phyloP scores from a whole-genome alignment of 2,888 invertebrate genomes.

The Cheilosia grossa region DNA sequence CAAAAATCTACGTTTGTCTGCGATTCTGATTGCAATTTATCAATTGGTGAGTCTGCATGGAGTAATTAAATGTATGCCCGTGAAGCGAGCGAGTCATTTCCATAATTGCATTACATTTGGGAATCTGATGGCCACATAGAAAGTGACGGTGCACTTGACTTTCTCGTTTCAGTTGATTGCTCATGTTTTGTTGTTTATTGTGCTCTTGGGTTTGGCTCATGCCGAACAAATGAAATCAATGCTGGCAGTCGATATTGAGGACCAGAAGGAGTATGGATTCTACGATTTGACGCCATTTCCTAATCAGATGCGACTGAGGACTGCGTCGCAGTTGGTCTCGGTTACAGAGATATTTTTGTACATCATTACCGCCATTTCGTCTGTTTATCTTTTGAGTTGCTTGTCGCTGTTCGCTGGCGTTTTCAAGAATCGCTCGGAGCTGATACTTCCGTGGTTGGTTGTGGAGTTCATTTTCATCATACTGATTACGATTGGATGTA shows the following conservation, averaged over 20 bases:
- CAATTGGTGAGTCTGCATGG: conserved; percentile 81
- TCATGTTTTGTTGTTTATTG: conserved; percentile 81
- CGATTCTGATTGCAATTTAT: conserved; percentile 82
- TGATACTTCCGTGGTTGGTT: conserved; percentile 82
- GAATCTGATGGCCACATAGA: conserved; percentile 16
- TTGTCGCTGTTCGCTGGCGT: conserved; percentile 81
- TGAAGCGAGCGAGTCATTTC: conserved; percentile 25
- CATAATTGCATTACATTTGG: conserved; percentile 38
- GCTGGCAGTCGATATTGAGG: conserved; percentile 81
- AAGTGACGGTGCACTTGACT: conserved; percentile 8
- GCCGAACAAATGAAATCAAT: conserved; percentile 82
- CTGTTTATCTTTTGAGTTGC: conserved; percentile 80
- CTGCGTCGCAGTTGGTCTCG: conserved; percentile 80
- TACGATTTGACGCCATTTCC: conserved; percentile 81
- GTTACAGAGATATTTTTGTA: conserved; percentile 80
- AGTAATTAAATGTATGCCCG: neutral
- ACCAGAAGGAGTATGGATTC: conserved; percentile 82
- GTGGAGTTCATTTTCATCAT: conserved; percentile 80
- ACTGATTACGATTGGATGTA: conserved; percentile 77
- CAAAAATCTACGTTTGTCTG: conserved; percentile 82
- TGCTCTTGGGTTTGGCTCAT: conserved; percentile 81
- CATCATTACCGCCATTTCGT: conserved; percentile 78
- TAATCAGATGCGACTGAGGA: conserved; percentile 80
- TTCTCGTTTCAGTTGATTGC: conserved; percentile 80
- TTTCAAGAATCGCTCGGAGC: conserved; percentile 80